These are phyloP conservation scores for Neuroterus valhalla DNA, from an alignment of 1,140 invertebrate species.

Conservation along the genomic window DNA sequence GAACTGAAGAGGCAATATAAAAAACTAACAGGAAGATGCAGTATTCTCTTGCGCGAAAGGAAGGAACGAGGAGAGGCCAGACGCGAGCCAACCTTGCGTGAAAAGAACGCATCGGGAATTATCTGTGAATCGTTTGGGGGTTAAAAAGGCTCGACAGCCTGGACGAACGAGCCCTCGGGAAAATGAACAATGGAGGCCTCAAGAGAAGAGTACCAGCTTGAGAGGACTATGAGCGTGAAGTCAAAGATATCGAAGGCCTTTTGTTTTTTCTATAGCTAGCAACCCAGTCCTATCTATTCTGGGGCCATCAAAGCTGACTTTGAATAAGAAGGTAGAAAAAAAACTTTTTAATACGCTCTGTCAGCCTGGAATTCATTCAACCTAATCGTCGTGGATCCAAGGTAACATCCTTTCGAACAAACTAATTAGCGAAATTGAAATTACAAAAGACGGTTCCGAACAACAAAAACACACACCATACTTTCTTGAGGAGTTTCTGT, in stretches of 20 bases:
- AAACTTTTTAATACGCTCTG: background rate
- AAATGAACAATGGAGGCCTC: constrained; percentile 66
- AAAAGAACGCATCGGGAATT: constrained; percentile 67
- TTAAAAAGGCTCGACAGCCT: constrained; percentile 66
- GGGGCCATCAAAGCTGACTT: constrained; percentile 10
- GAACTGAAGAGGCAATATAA: constrained; percentile 34
- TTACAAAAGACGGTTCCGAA: no score
- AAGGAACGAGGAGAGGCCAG: constrained; percentile 43
- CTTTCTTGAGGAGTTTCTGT: no score
- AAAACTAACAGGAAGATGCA: constrained; percentile 38
- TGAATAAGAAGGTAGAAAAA: constrained; percentile 8
- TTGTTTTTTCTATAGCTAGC: constrained; percentile 58
- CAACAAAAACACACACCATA: no score
- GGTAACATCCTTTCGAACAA: no score
- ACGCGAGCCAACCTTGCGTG: constrained; percentile 49
- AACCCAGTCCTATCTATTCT: constrained; percentile 46
- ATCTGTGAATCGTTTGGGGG: constrained; percentile 67
- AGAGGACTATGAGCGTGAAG: constrained; percentile 56
- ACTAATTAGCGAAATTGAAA: no score
- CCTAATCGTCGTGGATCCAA: no score
- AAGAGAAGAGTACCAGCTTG: constrained; percentile 54
- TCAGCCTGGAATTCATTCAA: no score
- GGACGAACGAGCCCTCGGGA: constrained; percentile 63
- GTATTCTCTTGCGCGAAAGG: constrained; percentile 46
- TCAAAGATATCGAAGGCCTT: constrained; percentile 66